Base-by-base conservation (phyloP, 35 echinoderm and acorn worm species). In the Holothuria glaberrima region DNA sequence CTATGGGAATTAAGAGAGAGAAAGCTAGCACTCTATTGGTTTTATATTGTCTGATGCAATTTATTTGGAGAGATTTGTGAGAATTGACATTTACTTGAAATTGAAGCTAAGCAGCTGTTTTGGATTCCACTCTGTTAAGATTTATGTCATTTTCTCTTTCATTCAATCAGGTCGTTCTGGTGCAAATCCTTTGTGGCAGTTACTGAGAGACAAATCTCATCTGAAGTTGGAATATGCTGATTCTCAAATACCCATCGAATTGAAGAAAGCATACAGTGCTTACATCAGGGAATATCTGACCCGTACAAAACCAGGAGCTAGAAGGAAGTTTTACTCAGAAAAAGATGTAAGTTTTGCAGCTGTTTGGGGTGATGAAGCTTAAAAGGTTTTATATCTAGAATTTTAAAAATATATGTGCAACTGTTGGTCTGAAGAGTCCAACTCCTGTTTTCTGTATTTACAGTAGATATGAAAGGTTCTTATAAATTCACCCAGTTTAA, bases 241-340 rank as follows among this genome's bases (percentile, higher is more conserved):
- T 71, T 85, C 97, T 22, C 81, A 92, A 65, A 99, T 99, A 48
- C 97, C 97, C 0, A 48, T 66, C 7, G 97, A 99, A 71, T 68
- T 99, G 35, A 99, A 93, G 69, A 91, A 92, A 38, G 93, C 97
- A 30, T 99, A 99, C 58, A 93, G 97, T 27, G 97, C 93, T 21
- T 99, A 95, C 48, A 93, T 99, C 21, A 90, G 97, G 50, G 97
- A 95, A 67, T 99, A 93, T 74, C 84, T 99, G 65, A 93, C 97
- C 13, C 89, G 91, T 45, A 92, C 94, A 22, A 93, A 99, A 63
- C 92, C 93, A 64, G 91, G 89, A 12, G 91, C 90, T 63, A 82
- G 91, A 61, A 89, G 91, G 41, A 93, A 91, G 30, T 99, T 99
- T 59, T 99, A 94, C 88, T 92, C 90, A 63, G 91, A 93, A 71